Conservation (phyloP, 2,797 vertebrate species). For the Tenualosa ilisha region DNA sequence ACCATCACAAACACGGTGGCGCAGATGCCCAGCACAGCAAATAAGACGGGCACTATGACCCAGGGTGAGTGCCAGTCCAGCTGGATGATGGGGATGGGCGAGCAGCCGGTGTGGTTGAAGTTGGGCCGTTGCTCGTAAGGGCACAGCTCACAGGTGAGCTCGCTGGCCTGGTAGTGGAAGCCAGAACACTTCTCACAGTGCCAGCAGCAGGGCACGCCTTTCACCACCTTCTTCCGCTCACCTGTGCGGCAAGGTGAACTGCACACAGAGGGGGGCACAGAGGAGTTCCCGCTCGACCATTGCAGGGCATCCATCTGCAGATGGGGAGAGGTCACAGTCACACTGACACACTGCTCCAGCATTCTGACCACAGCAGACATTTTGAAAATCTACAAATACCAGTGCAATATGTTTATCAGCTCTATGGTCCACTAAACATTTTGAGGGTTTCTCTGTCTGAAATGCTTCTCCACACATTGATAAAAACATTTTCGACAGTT, state of each 20-base stretch:
- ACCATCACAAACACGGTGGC: constrained; percentile 88
- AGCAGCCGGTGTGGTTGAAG: constrained; percentile 87
- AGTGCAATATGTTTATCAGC: background rate
- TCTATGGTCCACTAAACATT: background rate
- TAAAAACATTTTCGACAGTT: background rate
- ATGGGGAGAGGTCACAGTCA: background rate
- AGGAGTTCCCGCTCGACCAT: constrained; percentile 78
- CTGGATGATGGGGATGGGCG: constrained; percentile 89
- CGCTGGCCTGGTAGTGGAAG: constrained; percentile 87
- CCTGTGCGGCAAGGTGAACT: constrained; percentile 88
- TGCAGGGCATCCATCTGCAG: constrained; percentile 86
- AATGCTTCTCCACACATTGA: background rate
- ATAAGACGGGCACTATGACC: constrained; percentile 88
- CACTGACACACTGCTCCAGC: background rate
- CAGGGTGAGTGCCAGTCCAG: constrained; percentile 95
- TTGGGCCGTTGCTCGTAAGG: constrained; percentile 87
- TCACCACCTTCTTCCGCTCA: constrained; percentile 93
- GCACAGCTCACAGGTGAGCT: constrained; percentile 90
- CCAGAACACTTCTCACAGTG: constrained; percentile 95
- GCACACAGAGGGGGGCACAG: constrained; percentile 85
- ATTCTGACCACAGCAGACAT: too few species aligned
- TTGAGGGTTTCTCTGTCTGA: background rate
- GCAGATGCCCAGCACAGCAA: constrained; percentile 88
- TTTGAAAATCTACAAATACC: background rate
- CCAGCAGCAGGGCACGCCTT: constrained; percentile 95